A percentile compares a stretch with the other conserved stretches of the same genome.
phyloP scores from a whole-genome alignment of 2,797 vertebrate genomes.

The Sphenopsis melanotis region DNA sequence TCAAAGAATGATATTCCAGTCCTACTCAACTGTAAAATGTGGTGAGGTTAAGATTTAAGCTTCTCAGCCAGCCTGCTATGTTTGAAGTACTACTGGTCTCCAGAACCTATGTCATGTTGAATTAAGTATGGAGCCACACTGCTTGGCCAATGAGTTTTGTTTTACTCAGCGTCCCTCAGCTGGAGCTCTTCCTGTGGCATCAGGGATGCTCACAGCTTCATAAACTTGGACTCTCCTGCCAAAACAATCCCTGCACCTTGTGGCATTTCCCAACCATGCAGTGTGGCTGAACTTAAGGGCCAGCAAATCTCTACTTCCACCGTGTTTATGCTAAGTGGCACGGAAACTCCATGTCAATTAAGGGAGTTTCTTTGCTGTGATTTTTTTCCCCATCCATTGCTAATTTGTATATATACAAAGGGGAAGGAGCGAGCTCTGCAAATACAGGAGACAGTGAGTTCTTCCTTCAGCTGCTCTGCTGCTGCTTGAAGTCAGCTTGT shows the following conservation, averaged over 20 bases:
- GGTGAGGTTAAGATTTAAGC: background rate
- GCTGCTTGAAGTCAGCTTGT: background rate
- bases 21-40: background rate
- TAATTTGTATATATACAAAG: background rate
- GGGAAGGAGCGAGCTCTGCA: background rate
- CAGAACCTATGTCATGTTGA: background rate
- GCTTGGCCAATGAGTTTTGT: background rate
- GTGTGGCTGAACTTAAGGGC: background rate
- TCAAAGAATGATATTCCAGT: background rate
- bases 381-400: background rate
- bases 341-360: background rate
- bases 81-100: background rate
- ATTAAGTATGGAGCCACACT: background rate
- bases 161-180: background rate
- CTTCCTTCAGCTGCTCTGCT: background rate
- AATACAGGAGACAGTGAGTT: background rate
- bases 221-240: background rate
- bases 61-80: background rate
- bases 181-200: background rate
- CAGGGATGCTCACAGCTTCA: background rate
- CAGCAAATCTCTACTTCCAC: background rate
- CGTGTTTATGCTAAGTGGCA: background rate
- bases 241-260: background rate
- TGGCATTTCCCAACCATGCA: background rate
- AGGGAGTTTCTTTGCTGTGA: background rate